Evolutionary conservation across 1,140 invertebrate species (phyloP).

Genomic region (Drosophila serrata): DNA sequence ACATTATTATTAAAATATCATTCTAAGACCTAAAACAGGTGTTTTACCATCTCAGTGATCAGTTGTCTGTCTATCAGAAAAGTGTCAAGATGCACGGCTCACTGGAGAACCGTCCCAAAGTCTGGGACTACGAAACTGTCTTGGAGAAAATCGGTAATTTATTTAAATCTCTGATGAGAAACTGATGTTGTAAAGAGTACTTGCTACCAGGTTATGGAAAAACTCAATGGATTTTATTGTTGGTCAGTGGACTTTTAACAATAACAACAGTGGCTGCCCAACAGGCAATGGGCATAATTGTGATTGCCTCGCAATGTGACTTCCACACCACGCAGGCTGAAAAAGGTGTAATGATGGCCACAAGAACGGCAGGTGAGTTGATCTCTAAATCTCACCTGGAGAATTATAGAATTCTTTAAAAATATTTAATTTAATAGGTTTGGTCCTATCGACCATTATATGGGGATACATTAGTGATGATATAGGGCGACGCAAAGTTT

Average conservation of each 20-base stretch:
- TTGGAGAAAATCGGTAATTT: conserved; percentile 63
- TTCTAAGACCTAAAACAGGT: conserved; percentile 35
- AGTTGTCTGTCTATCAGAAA: conserved; percentile 40
- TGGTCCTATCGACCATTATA: conserved; percentile 85
- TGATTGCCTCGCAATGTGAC: conserved; percentile 85
- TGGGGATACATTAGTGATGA: conserved; percentile 87
- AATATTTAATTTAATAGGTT: conserved; percentile 34
- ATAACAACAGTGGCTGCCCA: conserved; percentile 74
- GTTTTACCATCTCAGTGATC: conserved; percentile 33
- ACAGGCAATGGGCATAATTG: conserved; percentile 73
- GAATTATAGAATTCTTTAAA: not conserved
- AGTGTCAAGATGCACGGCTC: conserved; percentile 51
- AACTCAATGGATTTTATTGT: conserved; percentile 86
- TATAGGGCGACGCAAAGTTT: conserved; percentile 85
- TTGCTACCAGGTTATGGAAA: conserved; percentile 86
- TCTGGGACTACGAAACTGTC: conserved; percentile 64
- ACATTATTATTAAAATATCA: conserved; percentile 24
- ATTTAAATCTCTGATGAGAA: not conserved
- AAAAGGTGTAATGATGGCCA: conserved; percentile 79
- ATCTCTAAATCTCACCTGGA: not conserved
- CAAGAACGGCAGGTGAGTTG: conserved; percentile 53
- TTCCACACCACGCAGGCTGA: conserved; percentile 79
- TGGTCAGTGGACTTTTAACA: conserved; percentile 78
- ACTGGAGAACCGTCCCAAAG: conserved; percentile 15
- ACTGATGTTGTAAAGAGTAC: not conserved